Base-by-base conservation (phyloP, 2,113 vertebrate genomes). In the Formicarius rufipectus region DNA sequence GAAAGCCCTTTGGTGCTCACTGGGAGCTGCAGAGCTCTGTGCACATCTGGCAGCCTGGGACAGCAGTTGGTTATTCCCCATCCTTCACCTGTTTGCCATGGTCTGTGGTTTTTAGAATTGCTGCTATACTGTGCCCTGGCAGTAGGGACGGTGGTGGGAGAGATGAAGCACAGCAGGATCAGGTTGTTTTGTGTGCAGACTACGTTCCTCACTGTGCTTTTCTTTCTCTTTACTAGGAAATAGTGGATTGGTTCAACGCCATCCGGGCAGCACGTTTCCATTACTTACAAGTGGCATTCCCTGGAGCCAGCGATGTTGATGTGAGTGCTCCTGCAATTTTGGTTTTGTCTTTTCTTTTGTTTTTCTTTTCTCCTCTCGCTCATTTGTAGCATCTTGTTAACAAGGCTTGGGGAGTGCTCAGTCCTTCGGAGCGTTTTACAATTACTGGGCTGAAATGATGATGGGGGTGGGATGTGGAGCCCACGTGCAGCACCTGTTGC, bases 231-330 rank as follows among this genome's bases (percentile, higher is more conserved):
- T 56, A 18, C 39, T 42, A 99, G 99, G 99, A 99, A 94, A 99
- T 99, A 14, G 99, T 99, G 74, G 99, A 99, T 94, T 99, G 99
- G 99, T 99, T 99, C 96, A 99, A 99, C 0, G 98, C 99, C 6
- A 99, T 99, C 31, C 98, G 99, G 9, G 99, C 99, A 0, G 98
- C 99, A 7, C 99, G 99, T 72, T 98, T 99, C 90, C 99, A 99
- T 94, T 99, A 99, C 97, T 97, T 99, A 89, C 98, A 99, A 96
- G 99, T 99, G 97, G 99, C 99, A 2, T 99, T 99, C 95, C 99
- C 99, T 0, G 99, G 99, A 55, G 99, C 99, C 76, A 98, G 98
- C 0, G 98, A 99, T 1, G 47, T 89, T 3, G 99, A 99, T 55
- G 99, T 99, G 92, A 98, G 97, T 98, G 56, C 42, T 78, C 62